Conservation (phyloP, 2,797 vertebrate genomes). For the Zenarchopterus dispar region DNA sequence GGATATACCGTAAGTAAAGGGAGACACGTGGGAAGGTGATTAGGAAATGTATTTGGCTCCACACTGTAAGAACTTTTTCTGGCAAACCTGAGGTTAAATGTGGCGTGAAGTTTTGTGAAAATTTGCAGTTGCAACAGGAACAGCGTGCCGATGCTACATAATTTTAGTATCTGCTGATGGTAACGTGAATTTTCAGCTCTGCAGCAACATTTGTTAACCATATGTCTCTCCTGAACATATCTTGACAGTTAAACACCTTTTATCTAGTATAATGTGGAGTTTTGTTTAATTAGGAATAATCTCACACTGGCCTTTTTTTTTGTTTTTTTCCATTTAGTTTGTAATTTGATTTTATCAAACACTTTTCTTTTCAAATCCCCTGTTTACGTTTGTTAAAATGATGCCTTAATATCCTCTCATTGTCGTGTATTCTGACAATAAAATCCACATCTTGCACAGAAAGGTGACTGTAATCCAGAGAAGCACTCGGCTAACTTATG, state of each 20-base stretch:
- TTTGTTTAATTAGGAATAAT: not conserved
- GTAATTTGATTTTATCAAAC: not conserved
- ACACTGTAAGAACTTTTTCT: not conserved
- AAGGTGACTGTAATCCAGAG: constrained; percentile 42
- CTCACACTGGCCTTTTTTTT: not conserved
- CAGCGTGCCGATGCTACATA: no score
- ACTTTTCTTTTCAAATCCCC: not conserved
- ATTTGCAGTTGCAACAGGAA: no score
- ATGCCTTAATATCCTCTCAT: not conserved
- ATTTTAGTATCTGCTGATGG: no score
- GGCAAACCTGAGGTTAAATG: no score
- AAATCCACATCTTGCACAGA: constrained; percentile 47
- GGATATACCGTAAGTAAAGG: constrained; percentile 34
- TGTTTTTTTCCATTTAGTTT: not conserved
- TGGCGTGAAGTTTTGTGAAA: no score
- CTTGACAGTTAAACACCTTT: no score
- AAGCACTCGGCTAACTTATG: constrained; percentile 37
- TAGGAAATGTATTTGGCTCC: constrained; percentile 6
- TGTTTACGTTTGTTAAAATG: not conserved
- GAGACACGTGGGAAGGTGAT: constrained; percentile 17
- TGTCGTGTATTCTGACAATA: not conserved
- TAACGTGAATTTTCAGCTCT: not conserved
- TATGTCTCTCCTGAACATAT: not conserved
- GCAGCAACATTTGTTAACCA: not conserved
- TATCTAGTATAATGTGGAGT: not conserved